These are phyloP conservation scores for Cryptocephalus moraei DNA, from an alignment of 2,888 invertebrate genomes.

Conservation along the genomic window DNA sequence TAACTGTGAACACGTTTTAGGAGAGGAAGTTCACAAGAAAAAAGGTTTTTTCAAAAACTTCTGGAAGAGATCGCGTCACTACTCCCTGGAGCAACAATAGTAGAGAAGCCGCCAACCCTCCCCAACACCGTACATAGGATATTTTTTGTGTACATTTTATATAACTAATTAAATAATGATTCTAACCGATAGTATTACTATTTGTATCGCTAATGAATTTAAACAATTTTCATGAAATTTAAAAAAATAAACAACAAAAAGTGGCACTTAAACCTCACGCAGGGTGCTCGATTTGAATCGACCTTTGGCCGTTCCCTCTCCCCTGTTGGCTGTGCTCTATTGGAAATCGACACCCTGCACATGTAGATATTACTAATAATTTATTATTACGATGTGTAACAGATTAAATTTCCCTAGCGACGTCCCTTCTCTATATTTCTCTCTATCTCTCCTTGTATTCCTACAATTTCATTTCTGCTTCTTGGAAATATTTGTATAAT, in stretches of 20 bases:
- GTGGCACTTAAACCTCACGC: constrained; percentile 1
- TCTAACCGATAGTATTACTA: constrained; percentile 27
- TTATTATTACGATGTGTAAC: constrained; percentile 18
- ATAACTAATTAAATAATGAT: constrained; percentile 21
- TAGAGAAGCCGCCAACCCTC: constrained; percentile 1
- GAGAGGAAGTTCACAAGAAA: constrained; percentile 68
- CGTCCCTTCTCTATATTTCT: background rate
- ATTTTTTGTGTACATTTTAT: constrained; percentile 30
- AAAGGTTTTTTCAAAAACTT: constrained; percentile 82
- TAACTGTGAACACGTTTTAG: constrained; percentile 33
- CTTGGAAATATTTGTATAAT: constrained; percentile 17
- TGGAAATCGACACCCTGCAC: constrained; percentile 9
- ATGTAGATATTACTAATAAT: constrained; percentile 24
- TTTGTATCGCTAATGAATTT: constrained; percentile 23
- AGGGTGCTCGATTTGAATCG: background rate
- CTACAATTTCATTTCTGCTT: background rate
- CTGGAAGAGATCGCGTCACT: constrained; percentile 81
- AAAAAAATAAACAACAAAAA: constrained; percentile 5
- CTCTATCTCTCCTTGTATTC: background rate
- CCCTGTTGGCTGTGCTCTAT: background rate
- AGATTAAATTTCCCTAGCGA: constrained; percentile 3
- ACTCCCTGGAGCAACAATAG: constrained; percentile 79
- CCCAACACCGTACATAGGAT: constrained; percentile 14
- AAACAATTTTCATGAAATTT: constrained; percentile 1
- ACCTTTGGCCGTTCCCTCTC: background rate